A percentile compares a stretch with the other conserved stretches of the same genome.
These are phyloP conservation scores for Tachina lurida DNA, from an alignment of 2,888 invertebrate genomes.

Conservation along the genomic window DNA sequence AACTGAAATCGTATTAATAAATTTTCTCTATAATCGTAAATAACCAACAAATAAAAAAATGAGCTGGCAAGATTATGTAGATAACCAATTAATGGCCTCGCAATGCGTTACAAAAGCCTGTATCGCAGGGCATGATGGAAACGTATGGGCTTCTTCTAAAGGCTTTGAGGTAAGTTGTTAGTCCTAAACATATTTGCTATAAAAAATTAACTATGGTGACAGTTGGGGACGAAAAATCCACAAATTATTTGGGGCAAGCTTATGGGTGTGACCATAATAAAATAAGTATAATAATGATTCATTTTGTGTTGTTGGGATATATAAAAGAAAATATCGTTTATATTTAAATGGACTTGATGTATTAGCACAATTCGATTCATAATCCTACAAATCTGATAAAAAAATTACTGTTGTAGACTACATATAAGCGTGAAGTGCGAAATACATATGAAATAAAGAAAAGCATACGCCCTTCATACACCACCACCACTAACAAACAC, in stretches of 20 bases:
- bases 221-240: conserved; percentile 5
- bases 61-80: conserved; percentile 99
- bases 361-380: conserved; percentile 36
- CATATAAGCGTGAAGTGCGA: conserved; percentile 16
- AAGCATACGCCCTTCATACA: conserved; percentile 68
- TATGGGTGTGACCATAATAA: conserved; percentile 64
- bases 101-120: conserved; percentile 97
- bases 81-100: conserved; percentile 97
- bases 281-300: conserved; percentile 46
- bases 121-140: conserved; percentile 97
- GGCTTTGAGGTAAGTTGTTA: conserved; percentile 93
- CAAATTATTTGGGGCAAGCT: conserved; percentile 27
- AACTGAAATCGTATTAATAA: conserved; percentile 35
- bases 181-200: neutral
- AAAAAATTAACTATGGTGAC: neutral
- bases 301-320: conserved; percentile 7
- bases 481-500: conserved; percentile 46
- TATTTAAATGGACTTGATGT: conserved; percentile 2
- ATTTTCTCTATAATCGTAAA: conserved; percentile 46
- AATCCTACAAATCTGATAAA: conserved; percentile 40
- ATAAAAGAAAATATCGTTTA: conserved; percentile 1
- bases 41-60: conserved; percentile 83
- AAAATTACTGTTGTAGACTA: conserved; percentile 40
- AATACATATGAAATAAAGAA: conserved; percentile 42
- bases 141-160: conserved; percentile 96